Evolutionary conservation across 2,888 invertebrate genomes (phyloP).

Genomic region (Andrena trimmerana): DNA sequence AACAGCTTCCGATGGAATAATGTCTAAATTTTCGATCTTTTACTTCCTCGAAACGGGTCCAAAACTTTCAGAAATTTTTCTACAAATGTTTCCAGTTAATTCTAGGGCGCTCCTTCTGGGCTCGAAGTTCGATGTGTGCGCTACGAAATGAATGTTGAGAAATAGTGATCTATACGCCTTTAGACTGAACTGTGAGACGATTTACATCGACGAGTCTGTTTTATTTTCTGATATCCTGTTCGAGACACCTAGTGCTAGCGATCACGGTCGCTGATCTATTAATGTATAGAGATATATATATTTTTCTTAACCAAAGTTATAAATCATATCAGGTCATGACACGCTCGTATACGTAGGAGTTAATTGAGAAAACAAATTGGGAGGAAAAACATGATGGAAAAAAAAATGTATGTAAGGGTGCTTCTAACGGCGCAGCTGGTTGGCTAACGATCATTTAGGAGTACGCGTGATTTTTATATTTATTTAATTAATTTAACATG

Average conservation of each 20-base stretch:
- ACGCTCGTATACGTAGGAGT: conserved; percentile 45
- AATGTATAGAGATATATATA: conserved; percentile 53
- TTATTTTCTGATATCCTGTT: conserved; percentile 63
- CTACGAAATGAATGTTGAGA: conserved; percentile 33
- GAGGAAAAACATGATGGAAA: conserved; percentile 11
- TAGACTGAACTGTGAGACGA: conserved; percentile 69
- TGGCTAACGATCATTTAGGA: conserved; percentile 67
- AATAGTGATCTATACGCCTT: conserved; percentile 45
- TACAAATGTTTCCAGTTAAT: conserved; percentile 22
- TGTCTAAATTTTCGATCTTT: not conserved
- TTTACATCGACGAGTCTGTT: conserved; percentile 53
- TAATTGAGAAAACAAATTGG: conserved; percentile 22
- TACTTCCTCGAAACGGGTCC: not conserved
- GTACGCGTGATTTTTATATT: conserved; percentile 73
- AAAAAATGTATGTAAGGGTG: conserved; percentile 24
- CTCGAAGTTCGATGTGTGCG: conserved; percentile 29
- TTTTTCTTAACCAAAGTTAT: conserved; percentile 79
- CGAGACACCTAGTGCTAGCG: conserved; percentile 18
- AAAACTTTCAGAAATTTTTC: not conserved
- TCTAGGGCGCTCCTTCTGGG: not conserved
- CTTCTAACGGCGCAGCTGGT: conserved; percentile 61
- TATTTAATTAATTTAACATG: conserved; percentile 74
- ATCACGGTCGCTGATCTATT: conserved; percentile 30
- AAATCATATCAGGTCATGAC: conserved; percentile 60
- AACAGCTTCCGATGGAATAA: conserved; percentile 12